Evolutionary conservation across 2,113 vertebrate genomes (phyloP), one percentile per base, ranked within the genome.

Genomic region (Paracanthobrama guichenoti): DNA sequence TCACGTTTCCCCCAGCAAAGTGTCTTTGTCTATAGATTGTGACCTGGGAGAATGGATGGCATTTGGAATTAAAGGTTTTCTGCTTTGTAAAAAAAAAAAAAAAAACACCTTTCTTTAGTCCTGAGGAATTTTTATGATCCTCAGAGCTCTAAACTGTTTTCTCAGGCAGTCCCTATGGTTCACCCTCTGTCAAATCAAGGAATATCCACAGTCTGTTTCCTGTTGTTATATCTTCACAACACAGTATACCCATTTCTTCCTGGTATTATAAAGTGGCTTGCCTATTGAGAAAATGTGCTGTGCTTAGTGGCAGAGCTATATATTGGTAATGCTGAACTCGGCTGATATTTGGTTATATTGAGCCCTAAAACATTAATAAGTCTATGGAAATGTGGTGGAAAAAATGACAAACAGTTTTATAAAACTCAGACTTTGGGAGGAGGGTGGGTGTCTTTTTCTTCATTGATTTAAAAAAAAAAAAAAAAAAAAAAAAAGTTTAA

Each of bases 181-280:
- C 46, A 20, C 66, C 59, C 73, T 9, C 1, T 85, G 44, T 69
- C 13, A 87, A 44, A 22, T 73, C 79, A 48, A 76, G 82, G 69
- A 83, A 83, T 83, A 62, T 85, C 50, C 84, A 48, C 84, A 48
- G 71, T 69, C 77, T 79, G 59, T 79, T 71, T 82, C 62, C 79
- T 55, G 46, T 64, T 48, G 24, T 74, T 5, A 28, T 83, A 81
- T 77, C 74, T 20, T 57, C 5, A 8, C 39, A 42, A 42, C 59
- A 69, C 66, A 88, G 74, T 60, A 75, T 79, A 31, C 42, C 44
- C 20, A 11, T 73, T 73, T 71, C 26, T 85, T 87, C 57, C 81
- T 60, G 57, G 48, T 55, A 80, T 44, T 69, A 22, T 82, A 4
- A 80, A 64, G 35, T 75, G 28, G 39, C 24, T n/a, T 28, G 59